These are phyloP conservation scores for Peribatodes rhomboidaria DNA, from an alignment of 2,888 invertebrate genomes.

Conservation along the genomic window DNA sequence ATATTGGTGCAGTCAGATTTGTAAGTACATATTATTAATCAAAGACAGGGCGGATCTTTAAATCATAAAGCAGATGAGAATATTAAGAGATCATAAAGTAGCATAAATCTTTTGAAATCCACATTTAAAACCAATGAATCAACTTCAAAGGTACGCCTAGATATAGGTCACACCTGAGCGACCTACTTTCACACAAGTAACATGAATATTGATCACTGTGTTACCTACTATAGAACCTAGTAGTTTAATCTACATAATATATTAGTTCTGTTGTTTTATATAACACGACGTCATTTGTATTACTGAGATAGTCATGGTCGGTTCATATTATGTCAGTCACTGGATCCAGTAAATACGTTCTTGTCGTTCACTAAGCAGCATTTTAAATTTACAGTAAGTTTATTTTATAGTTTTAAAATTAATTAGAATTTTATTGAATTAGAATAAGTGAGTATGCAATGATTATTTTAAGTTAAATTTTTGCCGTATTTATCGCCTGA, in stretches of 20 bases:
- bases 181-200: constrained; percentile 9
- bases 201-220: constrained; percentile 9
- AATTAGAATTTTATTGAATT: too few species aligned
- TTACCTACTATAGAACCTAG: neutral
- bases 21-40: too few species aligned
- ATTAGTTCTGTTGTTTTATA: neutral
- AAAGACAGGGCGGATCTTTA: too few species aligned
- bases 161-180: constrained; percentile 15
- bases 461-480: too few species aligned
- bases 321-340: neutral
- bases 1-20: too few species aligned
- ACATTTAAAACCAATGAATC: constrained; percentile 1
- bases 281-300: neutral
- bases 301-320: neutral
- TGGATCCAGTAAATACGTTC: neutral
- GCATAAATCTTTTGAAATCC: neutral
- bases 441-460: too few species aligned
- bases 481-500: too few species aligned
- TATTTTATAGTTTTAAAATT: too few species aligned
- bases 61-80: too few species aligned
- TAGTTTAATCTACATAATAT: neutral
- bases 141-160: neutral
- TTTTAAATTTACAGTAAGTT: too few species aligned
- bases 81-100: neutral
- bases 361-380: too few species aligned